Evolutionary conservation across 2,888 invertebrate species (phyloP).

Genomic region (Norana najaformis): DNA sequence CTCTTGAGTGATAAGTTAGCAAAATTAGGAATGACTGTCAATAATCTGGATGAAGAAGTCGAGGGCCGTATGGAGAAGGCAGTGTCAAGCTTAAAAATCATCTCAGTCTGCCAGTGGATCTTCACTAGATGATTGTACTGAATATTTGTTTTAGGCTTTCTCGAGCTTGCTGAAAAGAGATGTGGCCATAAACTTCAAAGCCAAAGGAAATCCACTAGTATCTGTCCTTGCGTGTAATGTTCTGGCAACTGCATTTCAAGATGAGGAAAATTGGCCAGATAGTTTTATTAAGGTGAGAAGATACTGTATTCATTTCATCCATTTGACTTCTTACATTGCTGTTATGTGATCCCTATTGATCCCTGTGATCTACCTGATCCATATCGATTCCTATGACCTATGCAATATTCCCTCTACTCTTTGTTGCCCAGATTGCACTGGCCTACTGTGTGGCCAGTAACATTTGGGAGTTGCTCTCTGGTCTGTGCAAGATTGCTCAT

Average conservation of each 20-base stretch:
- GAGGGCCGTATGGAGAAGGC: too few relatives aligned
- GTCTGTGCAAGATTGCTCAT: too few relatives aligned
- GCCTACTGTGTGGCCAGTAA: not conserved
- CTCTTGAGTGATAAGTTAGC: too few relatives aligned
- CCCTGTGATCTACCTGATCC: too few relatives aligned
- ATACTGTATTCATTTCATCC: not conserved
- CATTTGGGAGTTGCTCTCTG: too few relatives aligned
- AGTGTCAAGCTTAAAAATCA: too few relatives aligned
- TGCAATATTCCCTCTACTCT: not conserved
- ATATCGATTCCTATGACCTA: not conserved
- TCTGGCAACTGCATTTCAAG: slow-evolving; percentile 75
- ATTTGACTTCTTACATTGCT: not conserved
- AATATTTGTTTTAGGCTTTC: slow-evolving; percentile 68
- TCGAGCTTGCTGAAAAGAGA: slow-evolving; percentile 82
- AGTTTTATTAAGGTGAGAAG: slow-evolving; percentile 78
- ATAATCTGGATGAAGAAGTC: too few relatives aligned
- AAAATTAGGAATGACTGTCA: too few relatives aligned
- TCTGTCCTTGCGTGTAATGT: slow-evolving; percentile 83
- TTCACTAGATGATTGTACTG: not conserved
- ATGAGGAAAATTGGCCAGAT: slow-evolving; percentile 87
- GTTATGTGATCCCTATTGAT: not conserved
- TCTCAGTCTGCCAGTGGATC: not conserved
- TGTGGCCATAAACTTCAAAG: slow-evolving; percentile 69
- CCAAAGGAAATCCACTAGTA: slow-evolving; percentile 78
- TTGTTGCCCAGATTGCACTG: not conserved